Conservation (phyloP, 2,113 vertebrate species). For the Scomber colias region DNA sequence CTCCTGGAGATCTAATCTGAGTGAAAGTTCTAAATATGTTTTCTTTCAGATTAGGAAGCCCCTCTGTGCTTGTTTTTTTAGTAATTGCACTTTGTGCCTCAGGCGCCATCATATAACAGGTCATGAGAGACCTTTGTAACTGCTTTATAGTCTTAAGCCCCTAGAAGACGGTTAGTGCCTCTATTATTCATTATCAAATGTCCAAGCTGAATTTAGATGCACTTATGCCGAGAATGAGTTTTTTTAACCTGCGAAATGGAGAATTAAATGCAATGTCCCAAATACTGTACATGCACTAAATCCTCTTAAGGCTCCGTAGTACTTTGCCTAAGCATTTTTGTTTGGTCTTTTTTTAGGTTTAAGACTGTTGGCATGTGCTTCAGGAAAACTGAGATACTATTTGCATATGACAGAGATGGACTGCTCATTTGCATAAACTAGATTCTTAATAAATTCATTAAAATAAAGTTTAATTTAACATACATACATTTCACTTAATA, state of each 20-base stretch:
- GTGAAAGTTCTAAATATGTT: conserved; percentile 30
- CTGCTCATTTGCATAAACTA: too few species aligned
- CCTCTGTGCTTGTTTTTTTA: conserved; percentile 40
- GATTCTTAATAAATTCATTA: too few species aligned
- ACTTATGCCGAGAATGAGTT: neutral
- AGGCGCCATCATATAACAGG: conserved; percentile 66
- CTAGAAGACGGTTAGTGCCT: conserved; percentile 56
- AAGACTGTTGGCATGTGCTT: too few species aligned
- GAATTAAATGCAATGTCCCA: conserved; percentile 8
- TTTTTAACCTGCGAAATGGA: conserved; percentile 10
- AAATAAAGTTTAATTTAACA: too few species aligned
- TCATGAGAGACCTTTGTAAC: conserved; percentile 66
- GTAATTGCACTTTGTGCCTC: conserved; percentile 76
- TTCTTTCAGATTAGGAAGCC: conserved; percentile 24
- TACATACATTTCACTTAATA: too few species aligned
- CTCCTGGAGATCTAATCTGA: conserved; percentile 7
- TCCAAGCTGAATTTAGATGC: conserved; percentile 45
- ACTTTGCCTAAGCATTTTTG: neutral
- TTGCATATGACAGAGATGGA: too few species aligned
- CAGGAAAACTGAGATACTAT: neutral
- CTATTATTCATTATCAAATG: conserved; percentile 64
- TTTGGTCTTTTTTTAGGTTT: too few species aligned
- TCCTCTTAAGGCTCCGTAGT: conserved; percentile 3
- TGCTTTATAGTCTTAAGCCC: conserved; percentile 65
- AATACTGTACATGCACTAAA: neutral